Base-by-base conservation (phyloP, 2,888 invertebrate species). In the Torymus auratus region DNA sequence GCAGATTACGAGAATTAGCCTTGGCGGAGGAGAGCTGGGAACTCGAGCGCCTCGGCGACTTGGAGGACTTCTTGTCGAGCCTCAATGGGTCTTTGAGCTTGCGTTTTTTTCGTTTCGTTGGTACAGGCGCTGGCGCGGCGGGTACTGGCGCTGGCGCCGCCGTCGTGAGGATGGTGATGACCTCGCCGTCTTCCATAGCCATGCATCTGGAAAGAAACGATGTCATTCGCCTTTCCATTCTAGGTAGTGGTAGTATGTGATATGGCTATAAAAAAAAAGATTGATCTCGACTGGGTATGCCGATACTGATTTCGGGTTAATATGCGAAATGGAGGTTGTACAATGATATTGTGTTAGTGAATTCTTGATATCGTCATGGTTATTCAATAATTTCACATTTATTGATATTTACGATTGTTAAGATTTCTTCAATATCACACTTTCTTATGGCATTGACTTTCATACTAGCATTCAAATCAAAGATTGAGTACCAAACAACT, bases 131-230 rank as follows among this genome's bases (percentile, higher is more conserved):
- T 3, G 23, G 14, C 4, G 17, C 12, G 58, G 15, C 13, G 23
- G 41, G 41, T 41, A 41, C 20, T 14, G 56, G 12, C 15, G 62
- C 20, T 20, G 56, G 2, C n/a, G 17, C 2, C 60, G 17, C 20
- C 20, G 60, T 41, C 60, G 72, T 74, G 15, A 70, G 62, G 79
- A 79, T 74, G 69, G 74, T 65, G 76, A 77, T 71, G 52, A 72
- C 67, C n/a, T 61, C 74, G 70, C 60, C 73, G 55, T 74, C 78
- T 69, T 72, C 72, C 20, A 79, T n/a, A 15, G 14, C 62, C 70
- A 77, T 17, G 69, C 74, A 82, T 81, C 82, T 83, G 83, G 61
- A 82, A 82, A 79, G 67, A 82, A 82, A 79, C 75, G 76, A 79
- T 53, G 82, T 79, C 79, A 73, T 65, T 76, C 78, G 75, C 72